Evolutionary conservation across 2,797 vertebrate genomes (phyloP), one percentile per base, ranked within the genome.

Genomic region (Mus caroli): DNA sequence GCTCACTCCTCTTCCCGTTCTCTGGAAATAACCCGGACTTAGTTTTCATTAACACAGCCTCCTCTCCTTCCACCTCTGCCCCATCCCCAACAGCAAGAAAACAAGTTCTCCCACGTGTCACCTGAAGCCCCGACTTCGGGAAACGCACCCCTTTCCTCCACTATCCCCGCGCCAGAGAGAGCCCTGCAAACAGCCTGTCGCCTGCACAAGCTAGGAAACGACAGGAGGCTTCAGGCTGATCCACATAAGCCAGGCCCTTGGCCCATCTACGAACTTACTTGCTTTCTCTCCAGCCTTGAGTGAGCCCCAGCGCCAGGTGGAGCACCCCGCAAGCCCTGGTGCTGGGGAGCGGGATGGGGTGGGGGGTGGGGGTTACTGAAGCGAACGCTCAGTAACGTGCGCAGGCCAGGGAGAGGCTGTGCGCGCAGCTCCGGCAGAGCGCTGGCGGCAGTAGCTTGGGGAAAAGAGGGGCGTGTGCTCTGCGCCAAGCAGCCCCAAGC

Each of bases 401-500:
- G 28, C 28, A 10, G 62, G 62, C 62, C 28, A 31, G 37, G 37
- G 62, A 71, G 46, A 92, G 52, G 82, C 19, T 3, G 46, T 91
- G 96, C 80, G 78, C 93, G 40, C 76, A 4, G 62, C 89, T 93
- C 90, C 1, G 0, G 71, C 14, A 2, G 46, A 94, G 96, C 84
- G 56, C 93, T 28, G 0, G 3, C 37, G 37, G 90, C 26, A 4
- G 67, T 14, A 43, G 78, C 62, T 28, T 28, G 64, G 6, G 78
- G 94, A 17, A 79, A 89, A 96, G 94, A 95, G 97, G 96, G 96
- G 96, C 96, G 96, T 97, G 97, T 96, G 95, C 93, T 82, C 54
- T 11, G 76, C 20, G 75, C 85, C 95, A 62, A 56, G 0, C 31
- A 43, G 67, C 91, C 86, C 19, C 6, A 31, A 26, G n/a, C 24